These are phyloP conservation scores for Sinocyclocheilus grahami DNA, from an alignment of 2,113 vertebrate species.

Conservation along the genomic window DNA sequence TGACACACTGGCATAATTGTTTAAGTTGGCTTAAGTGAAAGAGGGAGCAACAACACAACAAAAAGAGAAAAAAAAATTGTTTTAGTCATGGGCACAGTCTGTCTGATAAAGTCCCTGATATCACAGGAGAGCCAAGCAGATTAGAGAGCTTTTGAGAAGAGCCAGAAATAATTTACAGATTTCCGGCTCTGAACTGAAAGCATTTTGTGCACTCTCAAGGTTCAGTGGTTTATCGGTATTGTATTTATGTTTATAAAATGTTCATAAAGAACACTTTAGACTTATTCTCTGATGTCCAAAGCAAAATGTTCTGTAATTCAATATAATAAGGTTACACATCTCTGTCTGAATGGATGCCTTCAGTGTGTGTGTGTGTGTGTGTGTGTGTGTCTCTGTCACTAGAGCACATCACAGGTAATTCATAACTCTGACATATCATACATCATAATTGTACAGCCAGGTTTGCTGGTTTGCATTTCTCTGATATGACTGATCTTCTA, in stretches of 20 bases:
- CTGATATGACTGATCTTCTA: constrained; percentile 3
- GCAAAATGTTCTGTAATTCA: background rate
- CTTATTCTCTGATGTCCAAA: background rate
- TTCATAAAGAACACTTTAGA: background rate
- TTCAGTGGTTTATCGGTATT: constrained; percentile 6
- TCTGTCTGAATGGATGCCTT: background rate
- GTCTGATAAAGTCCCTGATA: constrained; percentile 42
- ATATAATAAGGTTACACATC: background rate
- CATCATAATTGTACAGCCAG: constrained; percentile 27
- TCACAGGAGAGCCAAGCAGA: constrained; percentile 14
- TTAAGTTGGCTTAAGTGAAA: too few species aligned
- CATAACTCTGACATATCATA: constrained; percentile 11
- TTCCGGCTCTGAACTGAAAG: background rate
- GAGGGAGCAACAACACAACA: background rate
- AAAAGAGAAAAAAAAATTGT: constrained; percentile 21
- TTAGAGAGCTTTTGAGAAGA: constrained; percentile 27
- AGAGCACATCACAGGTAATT: constrained; percentile 14
- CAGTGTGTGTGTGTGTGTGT: background rate
- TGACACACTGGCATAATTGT: background rate
- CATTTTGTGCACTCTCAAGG: constrained; percentile 3
- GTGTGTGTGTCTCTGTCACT: background rate
- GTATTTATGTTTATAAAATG: background rate
- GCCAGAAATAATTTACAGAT: constrained; percentile 23
- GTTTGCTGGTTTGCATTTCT: background rate
- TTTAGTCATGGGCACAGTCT: background rate